Evolutionary conservation across 23 tunicate species (phyloP), one percentile per base, ranked within the genome.

Genomic region (Halocynthia aurantium): DNA sequence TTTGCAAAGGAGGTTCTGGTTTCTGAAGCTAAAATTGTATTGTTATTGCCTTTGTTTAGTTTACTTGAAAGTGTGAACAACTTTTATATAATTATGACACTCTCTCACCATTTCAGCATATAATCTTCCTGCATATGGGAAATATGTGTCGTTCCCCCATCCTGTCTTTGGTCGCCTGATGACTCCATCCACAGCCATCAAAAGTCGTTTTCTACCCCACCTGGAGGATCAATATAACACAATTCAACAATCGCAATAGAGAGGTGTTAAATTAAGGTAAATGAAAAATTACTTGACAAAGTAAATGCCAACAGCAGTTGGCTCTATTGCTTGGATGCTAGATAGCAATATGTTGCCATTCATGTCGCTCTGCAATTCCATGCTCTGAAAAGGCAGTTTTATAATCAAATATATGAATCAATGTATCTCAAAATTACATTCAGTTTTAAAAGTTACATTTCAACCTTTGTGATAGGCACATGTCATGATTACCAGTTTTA

Each of bases 321-420:
- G 88, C 22, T 82, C 73, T 11, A 92, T 60, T 10, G 84, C 88
- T 10, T 86, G 76, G 52, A 92, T 52, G 65, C 84, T 72, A 20
- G 85, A 53, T 44, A 92, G 60, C 19, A 87, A 87, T 22, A 92
- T 56, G 75, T 92, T 92, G 13, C 98, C 98, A 73, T 92, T 70
- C 10, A 50, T 56, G 73, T 92, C 84, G 82, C 98, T 92, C 86
- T 92, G 98, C 31, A 92, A 61, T 51, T 92, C 98, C 82, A 92
- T 73, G 20, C 67, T 69, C 87, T 84, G 62, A 8, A 7, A 40
- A 72, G 49, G 63, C 63, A 13, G 63, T 13, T 58, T 58, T 58
- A 58, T 58, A 58, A n/a, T 58, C 63, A 31, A 31, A 31, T 31
- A 31, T 31, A 31, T 31, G 4, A 31, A 31, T 31, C 44, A 31